phyloP scores from a whole-genome alignment of 1,140 invertebrate species.

The Battus philenor region DNA sequence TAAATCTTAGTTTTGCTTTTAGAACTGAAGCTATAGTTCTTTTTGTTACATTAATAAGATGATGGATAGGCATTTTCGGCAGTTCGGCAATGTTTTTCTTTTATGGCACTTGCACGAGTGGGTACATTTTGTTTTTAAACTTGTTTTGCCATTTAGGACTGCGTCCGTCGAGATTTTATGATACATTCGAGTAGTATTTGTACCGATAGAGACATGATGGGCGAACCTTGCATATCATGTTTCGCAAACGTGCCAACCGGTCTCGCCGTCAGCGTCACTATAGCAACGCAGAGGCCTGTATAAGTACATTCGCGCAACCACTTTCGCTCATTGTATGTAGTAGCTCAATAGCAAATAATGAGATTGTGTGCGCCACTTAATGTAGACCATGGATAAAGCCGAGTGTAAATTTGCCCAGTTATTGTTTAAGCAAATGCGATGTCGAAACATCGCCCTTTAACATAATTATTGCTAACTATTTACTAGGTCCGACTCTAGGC shows the following conservation, averaged over 20 bases:
- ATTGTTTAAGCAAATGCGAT: conserved; percentile 8
- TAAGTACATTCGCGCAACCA: conserved; percentile 22
- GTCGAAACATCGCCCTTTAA: conserved; percentile 12
- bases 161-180: no score
- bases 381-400: conserved; percentile 9
- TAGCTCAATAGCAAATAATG: background rate
- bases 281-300: conserved; percentile 23
- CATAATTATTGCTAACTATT: conserved; percentile 12
- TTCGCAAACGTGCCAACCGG: conserved; percentile 53
- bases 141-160: no score
- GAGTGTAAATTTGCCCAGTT: conserved; percentile 11
- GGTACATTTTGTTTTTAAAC: no score
- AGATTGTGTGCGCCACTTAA: conserved; percentile 10
- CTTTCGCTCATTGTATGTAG: conserved; percentile 38
- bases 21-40: conserved; percentile 45
- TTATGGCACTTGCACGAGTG: conserved; percentile 29
- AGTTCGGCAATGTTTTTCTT: conserved; percentile 34
- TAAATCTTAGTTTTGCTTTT: conserved; percentile 64
- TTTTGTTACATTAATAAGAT: conserved; percentile 65
- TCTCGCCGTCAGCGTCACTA: conserved; percentile 26
- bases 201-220: conserved; percentile 20
- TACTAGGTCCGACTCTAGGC: conserved; percentile 1
- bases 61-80: conserved; percentile 62
- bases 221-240: conserved; percentile 49
- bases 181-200: no score